Percentiles rank a stretch among this genome's conserved stretches.
Conservation (phyloP, 2,113 vertebrate genomes). For the Pseudois nayaur region DNA sequence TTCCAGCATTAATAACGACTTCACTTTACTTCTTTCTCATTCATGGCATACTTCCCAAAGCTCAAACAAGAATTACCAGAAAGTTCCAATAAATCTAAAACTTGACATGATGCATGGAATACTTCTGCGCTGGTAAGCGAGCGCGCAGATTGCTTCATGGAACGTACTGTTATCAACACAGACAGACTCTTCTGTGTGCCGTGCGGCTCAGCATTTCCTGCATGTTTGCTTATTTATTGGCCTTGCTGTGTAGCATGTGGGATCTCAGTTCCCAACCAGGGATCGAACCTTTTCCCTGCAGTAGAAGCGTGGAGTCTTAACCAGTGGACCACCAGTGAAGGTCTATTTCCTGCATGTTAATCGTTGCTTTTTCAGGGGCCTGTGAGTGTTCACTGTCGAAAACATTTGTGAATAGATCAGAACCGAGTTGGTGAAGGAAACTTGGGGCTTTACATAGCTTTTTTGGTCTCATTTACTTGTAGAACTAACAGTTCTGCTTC, state of each 20-base stretch:
- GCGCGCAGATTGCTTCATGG: neutral
- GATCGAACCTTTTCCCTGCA: neutral
- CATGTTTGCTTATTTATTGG: neutral
- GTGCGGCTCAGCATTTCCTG: rapidly evolving
- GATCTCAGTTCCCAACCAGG: neutral
- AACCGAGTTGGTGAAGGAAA: neutral
- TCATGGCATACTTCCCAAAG: neutral
- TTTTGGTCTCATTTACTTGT: neutral
- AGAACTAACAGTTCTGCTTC: neutral
- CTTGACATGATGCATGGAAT: neutral
- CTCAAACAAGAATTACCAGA: neutral
- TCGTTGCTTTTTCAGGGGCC: neutral
- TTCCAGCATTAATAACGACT: too few relatives aligned
- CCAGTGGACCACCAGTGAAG: neutral
- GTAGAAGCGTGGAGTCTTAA: neutral
- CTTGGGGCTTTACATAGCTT: neutral
- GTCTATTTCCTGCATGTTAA: neutral
- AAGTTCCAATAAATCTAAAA: neutral
- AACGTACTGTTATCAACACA: neutral
- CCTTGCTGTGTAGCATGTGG: neutral
- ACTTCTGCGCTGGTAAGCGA: neutral
- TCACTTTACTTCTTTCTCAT: neutral
- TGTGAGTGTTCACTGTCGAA: rapidly evolving
- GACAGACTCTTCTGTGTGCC: rapidly evolving
- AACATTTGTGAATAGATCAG: neutral